Percentiles rank a stretch among this genome's conserved stretches.
phyloP scores from a whole-genome alignment of 2,888 invertebrate genomes.

The Lysandra bellargus region DNA sequence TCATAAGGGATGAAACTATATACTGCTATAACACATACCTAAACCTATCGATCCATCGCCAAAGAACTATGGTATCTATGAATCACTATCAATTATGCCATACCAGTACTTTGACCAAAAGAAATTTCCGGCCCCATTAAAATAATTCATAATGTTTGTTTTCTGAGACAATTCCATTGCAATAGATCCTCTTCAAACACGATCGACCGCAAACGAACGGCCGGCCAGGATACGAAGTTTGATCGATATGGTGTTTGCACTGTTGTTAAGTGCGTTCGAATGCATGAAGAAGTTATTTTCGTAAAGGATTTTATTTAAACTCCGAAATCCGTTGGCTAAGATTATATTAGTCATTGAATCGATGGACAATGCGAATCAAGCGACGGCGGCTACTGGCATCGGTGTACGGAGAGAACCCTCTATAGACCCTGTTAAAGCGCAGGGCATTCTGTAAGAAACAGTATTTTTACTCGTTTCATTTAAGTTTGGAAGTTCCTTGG shows the following conservation, averaged over 20 bases:
- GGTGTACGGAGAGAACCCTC: slow-evolving; percentile 62
- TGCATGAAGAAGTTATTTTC: background rate
- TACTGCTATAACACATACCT: too few species aligned
- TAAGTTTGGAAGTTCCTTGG: too few species aligned
- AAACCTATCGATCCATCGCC: too few species aligned
- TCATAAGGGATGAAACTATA: too few species aligned
- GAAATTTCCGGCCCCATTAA: too few species aligned
- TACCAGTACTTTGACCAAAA: too few species aligned
- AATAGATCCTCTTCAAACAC: too few species aligned
- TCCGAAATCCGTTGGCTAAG: background rate
- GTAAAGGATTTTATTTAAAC: background rate
- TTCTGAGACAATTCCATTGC: too few species aligned
- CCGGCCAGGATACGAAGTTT: background rate
- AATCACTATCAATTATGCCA: too few species aligned
- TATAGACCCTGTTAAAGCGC: slow-evolving; percentile 69
- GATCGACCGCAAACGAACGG: too few species aligned
- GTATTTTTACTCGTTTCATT: background rate
- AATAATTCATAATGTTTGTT: too few species aligned
- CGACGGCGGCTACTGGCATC: slow-evolving; percentile 46
- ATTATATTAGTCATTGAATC: background rate
- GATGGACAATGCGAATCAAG: slow-evolving; percentile 62
- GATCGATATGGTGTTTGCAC: background rate
- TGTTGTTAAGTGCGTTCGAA: background rate
- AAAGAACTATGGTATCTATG: too few species aligned
- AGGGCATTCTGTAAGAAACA: slow-evolving; percentile 65